Evolutionary conservation across 1,140 invertebrate species (phyloP), one percentile per base, ranked within the genome.

Genomic region (Meloidogyne hapla): DNA sequence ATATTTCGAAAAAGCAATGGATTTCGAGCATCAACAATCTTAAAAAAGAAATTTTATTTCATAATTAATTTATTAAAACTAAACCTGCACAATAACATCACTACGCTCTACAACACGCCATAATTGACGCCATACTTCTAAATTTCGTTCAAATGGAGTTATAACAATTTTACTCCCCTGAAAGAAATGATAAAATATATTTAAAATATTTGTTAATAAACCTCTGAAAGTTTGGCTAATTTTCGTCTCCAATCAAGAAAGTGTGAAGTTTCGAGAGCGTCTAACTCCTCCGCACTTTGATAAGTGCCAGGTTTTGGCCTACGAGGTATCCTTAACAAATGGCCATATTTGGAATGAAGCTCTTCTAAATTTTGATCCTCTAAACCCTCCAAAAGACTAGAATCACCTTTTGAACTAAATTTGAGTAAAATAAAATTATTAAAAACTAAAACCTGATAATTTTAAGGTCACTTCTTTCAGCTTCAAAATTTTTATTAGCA

Each of bases 91-190:
- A 38, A 99, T 89, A 63, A 99, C 90, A 89, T 99, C 94, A 86
- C 94, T 95, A 82, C 93, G 92, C 88, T 99, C 97, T 21, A 99
- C 91, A 1, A 99, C 96, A 81, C 96, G 91, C 97, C 97, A 99
- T 8, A 99, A 88, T 88, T 99, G 96, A 62, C 95, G 91, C 97
- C 97, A 99, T 79, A 98, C 94, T 87, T 99, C 95, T 21, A 99
- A 88, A 89, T 99, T 99, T 81, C 94, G 93, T 86, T 99, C 97
- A 89, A 96, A 99, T 0, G 96, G 97, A 3, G 96, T 99, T 71
- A 98, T 88, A 0, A 93, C 88, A 5, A 98, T 87, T 12, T 91
- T 91, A 67, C 95, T 91, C 26, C 90, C 89, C 85, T 87, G 79
- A 56, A 61, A 69, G 18, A 56, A 8, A 12, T n/a, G 2, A 69